Percentiles rank a stretch among this genome's conserved stretches.
Evolutionary conservation across 1,140 invertebrate species (phyloP).

Genomic region (Bombus difficillimus): DNA sequence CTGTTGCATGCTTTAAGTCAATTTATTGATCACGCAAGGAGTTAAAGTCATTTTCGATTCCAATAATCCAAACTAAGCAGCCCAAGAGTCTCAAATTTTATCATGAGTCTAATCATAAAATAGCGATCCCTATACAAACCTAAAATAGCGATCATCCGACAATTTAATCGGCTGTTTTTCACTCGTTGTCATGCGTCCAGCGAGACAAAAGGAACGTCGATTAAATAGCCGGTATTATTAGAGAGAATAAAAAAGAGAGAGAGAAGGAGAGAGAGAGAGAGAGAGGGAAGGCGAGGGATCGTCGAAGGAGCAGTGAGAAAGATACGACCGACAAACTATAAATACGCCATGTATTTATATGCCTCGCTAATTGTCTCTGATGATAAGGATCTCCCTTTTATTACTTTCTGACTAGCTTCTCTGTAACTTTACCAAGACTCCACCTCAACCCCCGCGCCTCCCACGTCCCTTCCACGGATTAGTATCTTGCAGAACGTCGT

Average conservation of each 20-base stretch:
- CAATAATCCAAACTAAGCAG: too few species aligned
- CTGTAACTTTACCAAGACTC: constrained; percentile 63
- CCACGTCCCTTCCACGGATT: neutral
- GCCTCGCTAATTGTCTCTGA: constrained; percentile 81
- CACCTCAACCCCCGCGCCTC: constrained; percentile 5
- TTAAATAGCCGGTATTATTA: constrained; percentile 78
- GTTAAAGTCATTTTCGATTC: too few species aligned
- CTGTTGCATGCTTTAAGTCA: too few species aligned
- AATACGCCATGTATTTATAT: constrained; percentile 81
- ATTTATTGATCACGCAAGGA: too few species aligned
- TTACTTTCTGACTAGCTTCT: constrained; percentile 79
- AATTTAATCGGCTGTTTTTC: neutral
- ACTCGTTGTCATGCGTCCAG: neutral
- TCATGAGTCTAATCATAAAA: too few species aligned
- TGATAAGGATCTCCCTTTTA: constrained; percentile 81
- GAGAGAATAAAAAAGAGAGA: constrained; percentile 30
- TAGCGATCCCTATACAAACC: too few species aligned
- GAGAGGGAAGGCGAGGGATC: constrained; percentile 20
- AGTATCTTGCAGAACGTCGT: too few species aligned
- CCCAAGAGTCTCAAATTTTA: too few species aligned
- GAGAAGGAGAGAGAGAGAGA: too few species aligned
- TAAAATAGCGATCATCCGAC: too few species aligned
- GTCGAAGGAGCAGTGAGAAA: constrained; percentile 62
- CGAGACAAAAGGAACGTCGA: constrained; percentile 64
- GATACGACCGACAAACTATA: constrained; percentile 78